These are phyloP conservation scores for Lepetodrilus schrolli DNA, from an alignment of 2,888 invertebrate species.

Conservation along the genomic window DNA sequence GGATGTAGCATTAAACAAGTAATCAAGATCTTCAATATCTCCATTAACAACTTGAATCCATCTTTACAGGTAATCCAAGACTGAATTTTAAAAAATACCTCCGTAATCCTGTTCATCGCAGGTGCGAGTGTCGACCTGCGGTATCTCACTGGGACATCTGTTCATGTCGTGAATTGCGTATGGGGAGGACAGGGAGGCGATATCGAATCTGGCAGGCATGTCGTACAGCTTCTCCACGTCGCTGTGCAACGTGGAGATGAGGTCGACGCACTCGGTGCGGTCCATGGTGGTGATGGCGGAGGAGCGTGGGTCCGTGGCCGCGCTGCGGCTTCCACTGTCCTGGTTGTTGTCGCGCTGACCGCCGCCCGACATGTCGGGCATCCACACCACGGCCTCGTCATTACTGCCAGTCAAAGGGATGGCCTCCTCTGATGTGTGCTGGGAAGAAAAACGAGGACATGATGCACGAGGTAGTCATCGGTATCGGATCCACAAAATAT, in stretches of 20 bases:
- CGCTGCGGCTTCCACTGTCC: background rate
- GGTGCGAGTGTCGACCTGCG: constrained; percentile 41
- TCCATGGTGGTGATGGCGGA: constrained; percentile 32
- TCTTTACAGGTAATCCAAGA: background rate
- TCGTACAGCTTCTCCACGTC: constrained; percentile 57
- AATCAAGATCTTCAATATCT: background rate
- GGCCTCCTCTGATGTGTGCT: constrained; percentile 38
- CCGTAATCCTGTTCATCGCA: constrained; percentile 54
- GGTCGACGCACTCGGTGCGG: constrained; percentile 35
- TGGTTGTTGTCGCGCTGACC: background rate
- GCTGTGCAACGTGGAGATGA: constrained; percentile 41
- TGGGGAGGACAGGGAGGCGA: constrained; percentile 38
- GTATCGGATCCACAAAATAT: background rate
- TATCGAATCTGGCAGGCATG: constrained; percentile 44
- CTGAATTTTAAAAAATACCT: constrained; percentile 39
- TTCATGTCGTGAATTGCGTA: constrained; percentile 28
- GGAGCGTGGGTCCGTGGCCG: background rate
- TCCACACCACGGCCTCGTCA: constrained; percentile 23
- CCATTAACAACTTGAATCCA: background rate
- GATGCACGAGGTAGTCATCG: background rate
- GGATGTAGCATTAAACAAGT: background rate
- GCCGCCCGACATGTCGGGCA: background rate
- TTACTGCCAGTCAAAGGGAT: constrained; percentile 32
- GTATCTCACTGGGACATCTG: constrained; percentile 37
- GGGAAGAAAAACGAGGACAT: background rate